Conservation (phyloP, 1,140 invertebrate species). For the Callitettix versicolor region DNA sequence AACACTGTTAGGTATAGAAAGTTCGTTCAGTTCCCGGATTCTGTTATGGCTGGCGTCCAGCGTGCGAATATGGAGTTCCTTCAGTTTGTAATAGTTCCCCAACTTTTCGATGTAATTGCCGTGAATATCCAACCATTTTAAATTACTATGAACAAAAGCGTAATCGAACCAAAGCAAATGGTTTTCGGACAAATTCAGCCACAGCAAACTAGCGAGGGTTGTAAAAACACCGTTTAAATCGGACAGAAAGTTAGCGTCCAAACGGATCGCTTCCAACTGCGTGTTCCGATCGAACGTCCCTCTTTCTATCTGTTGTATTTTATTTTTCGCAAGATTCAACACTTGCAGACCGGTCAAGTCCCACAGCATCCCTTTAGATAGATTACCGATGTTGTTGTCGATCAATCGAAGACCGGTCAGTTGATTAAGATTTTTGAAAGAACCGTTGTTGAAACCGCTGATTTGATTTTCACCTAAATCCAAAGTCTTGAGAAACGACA, state of each 20-base stretch:
- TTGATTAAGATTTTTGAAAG: conserved; percentile 72
- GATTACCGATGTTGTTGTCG: conserved; percentile 76
- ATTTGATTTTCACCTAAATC: conserved; percentile 83
- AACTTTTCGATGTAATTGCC: conserved; percentile 76
- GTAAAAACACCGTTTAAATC: conserved; percentile 80
- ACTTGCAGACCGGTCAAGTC: conserved; percentile 72
- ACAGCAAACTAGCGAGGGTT: conserved; percentile 63
- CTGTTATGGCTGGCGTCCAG: conserved; percentile 80
- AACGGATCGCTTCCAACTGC: conserved; percentile 67
- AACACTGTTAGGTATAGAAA: conserved; percentile 79
- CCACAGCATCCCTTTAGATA: conserved; percentile 74
- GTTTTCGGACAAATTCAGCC: conserved; percentile 85
- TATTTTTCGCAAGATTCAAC: conserved; percentile 77
- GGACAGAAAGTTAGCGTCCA: conserved; percentile 76
- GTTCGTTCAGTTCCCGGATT: conserved; percentile 62
- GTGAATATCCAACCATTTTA: conserved; percentile 84
- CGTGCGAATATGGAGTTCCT: conserved; percentile 63
- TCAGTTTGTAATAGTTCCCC: conserved; percentile 75
- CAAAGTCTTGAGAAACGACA: conserved; percentile 72
- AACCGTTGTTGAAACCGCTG: conserved; percentile 62
- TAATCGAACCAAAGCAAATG: conserved; percentile 86
- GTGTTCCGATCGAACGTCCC: conserved; percentile 70
- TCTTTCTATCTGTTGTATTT: conserved; percentile 68
- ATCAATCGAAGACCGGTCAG: conserved; percentile 73
- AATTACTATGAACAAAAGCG: conserved; percentile 71